Evolutionary conservation across 2,888 invertebrate genomes (phyloP).

Genomic region (Dynastes tityus): DNA sequence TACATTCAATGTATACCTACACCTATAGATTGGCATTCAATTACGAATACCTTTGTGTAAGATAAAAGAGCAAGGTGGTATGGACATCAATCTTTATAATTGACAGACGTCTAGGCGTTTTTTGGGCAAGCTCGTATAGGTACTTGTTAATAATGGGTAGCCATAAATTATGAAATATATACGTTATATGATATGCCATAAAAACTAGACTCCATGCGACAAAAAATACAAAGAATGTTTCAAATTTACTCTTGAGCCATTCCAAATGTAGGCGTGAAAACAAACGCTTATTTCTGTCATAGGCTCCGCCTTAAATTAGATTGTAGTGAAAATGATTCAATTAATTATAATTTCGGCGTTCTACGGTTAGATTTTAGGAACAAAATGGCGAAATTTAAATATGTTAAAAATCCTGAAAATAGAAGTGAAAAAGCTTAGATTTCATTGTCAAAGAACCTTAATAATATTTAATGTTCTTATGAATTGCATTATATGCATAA

Average conservation of each 20-base stretch:
- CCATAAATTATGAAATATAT: constrained; percentile 30
- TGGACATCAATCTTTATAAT: constrained; percentile 33
- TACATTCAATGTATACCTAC: background rate
- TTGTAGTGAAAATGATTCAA: too few species aligned
- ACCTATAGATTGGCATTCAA: background rate
- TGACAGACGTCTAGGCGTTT: constrained; percentile 25
- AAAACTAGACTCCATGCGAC: background rate
- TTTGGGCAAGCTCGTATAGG: constrained; percentile 14
- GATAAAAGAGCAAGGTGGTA: constrained; percentile 8
- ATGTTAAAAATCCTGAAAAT: too few species aligned
- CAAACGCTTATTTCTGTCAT: background rate
- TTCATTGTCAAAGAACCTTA: too few species aligned
- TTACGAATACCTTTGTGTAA: background rate
- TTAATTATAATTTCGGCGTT: too few species aligned
- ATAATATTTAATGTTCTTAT: too few species aligned
- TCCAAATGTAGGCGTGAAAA: constrained; percentile 10
- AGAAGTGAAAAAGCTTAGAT: too few species aligned
- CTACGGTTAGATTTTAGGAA: too few species aligned
- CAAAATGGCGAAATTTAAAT: too few species aligned
- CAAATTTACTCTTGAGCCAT: background rate
- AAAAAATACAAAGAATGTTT: constrained; percentile 6
- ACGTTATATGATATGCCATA: background rate
- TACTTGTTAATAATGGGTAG: constrained; percentile 24
- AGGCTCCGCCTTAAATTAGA: background rate
- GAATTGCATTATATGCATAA: too few species aligned